Evolutionary conservation across 2,888 invertebrate species (phyloP).

Genomic region (Hymenopus coronatus): DNA sequence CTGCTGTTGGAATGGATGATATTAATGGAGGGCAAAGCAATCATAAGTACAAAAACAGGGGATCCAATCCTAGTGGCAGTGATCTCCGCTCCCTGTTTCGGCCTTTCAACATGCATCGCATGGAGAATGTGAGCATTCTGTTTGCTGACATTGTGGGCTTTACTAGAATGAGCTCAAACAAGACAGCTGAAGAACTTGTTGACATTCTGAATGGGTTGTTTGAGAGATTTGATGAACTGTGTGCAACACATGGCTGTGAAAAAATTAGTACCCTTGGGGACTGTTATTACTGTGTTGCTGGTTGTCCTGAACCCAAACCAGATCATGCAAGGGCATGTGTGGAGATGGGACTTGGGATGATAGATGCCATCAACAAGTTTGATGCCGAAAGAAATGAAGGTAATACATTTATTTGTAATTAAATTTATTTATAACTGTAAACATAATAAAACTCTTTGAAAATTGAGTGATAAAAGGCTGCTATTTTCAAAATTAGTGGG

Average conservation of each 20-base stretch:
- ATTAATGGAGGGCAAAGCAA: conserved; percentile 44
- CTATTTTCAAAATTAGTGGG: too few species aligned
- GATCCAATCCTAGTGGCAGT: conserved; percentile 28
- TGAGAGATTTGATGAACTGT: conserved; percentile 90
- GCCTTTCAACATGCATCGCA: conserved; percentile 94
- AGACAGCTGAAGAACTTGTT: conserved; percentile 93
- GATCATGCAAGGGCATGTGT: conserved; percentile 96
- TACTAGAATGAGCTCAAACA: conserved; percentile 95
- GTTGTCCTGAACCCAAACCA: conserved; percentile 86
- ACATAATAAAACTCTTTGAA: too few species aligned
- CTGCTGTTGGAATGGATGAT: conserved; percentile 52
- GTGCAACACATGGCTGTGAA: conserved; percentile 85
- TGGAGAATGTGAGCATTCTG: conserved; percentile 94
- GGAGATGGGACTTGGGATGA: conserved; percentile 97
- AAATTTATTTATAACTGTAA: too few species aligned
- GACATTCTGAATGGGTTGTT: conserved; percentile 94
- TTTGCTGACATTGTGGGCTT: conserved; percentile 98
- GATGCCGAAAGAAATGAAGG: conserved; percentile 87
- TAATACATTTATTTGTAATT: not conserved
- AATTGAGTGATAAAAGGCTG: too few species aligned
- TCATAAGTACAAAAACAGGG: conserved; percentile 39
- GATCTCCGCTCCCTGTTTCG: conserved; percentile 83
- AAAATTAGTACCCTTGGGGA: conserved; percentile 95
- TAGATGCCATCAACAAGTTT: conserved; percentile 86
- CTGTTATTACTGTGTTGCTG: conserved; percentile 93